These are phyloP conservation scores for Ciconia boyciana DNA, from an alignment of 2,113 vertebrate genomes.

Conservation along the genomic window DNA sequence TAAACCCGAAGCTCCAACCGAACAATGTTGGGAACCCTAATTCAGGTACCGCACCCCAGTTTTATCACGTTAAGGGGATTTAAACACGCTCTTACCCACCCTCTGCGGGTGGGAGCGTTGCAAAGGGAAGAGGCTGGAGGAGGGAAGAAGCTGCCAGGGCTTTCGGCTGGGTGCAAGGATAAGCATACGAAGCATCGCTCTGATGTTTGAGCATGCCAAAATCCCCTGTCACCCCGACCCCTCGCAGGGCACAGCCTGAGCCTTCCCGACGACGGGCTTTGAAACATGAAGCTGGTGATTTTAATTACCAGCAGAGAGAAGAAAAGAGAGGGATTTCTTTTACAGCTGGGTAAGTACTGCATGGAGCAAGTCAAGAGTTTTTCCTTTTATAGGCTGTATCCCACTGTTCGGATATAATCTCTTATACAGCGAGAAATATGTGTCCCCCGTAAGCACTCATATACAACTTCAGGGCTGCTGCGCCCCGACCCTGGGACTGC, in stretches of 20 bases:
- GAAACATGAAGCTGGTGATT: background rate
- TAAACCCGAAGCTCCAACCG: background rate
- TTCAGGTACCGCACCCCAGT: background rate
- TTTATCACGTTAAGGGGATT: background rate
- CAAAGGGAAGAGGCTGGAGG: background rate
- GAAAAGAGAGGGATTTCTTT: background rate
- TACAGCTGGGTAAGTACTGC: background rate
- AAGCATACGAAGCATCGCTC: background rate
- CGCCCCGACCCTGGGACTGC: background rate
- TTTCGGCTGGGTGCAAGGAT: background rate
- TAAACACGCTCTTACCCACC: background rate
- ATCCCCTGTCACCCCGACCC: background rate
- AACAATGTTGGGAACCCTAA: rapidly evolving
- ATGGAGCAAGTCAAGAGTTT: background rate
- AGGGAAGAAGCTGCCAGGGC: background rate
- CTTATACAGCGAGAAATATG: background rate
- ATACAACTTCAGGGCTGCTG: background rate
- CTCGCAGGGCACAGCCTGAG: background rate
- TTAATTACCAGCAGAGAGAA: background rate
- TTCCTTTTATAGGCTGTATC: background rate
- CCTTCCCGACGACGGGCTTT: background rate
- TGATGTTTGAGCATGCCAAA: background rate
- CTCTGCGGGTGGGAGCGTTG: rapidly evolving
- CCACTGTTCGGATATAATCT: background rate
- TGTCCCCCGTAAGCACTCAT: background rate